These are phyloP conservation scores for Chionis minor DNA, from an alignment of 2,113 vertebrate species.

Conservation along the genomic window DNA sequence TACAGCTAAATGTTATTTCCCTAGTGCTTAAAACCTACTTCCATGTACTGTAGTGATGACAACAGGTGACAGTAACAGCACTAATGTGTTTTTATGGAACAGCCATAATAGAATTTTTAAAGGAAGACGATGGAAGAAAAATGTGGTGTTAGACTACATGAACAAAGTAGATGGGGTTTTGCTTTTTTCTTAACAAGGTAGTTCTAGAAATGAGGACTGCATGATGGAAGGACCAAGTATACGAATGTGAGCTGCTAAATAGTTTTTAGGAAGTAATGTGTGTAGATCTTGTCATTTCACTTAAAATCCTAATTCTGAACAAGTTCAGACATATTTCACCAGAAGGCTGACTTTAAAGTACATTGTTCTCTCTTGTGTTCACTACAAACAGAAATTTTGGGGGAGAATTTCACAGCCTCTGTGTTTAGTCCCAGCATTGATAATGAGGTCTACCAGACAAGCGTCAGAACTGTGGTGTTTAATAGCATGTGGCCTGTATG, in stretches of 20 bases:
- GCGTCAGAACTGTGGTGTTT: neutral
- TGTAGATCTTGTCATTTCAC: neutral
- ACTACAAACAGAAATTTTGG: neutral
- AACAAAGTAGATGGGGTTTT: neutral
- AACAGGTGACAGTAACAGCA: neutral
- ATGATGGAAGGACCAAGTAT: neutral
- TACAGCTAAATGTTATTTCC: neutral
- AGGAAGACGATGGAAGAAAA: neutral
- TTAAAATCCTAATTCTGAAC: neutral
- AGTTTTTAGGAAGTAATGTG: neutral
- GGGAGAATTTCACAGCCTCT: neutral
- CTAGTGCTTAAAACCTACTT: neutral
- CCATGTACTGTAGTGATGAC: rapidly evolving
- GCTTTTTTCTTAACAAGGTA: neutral
- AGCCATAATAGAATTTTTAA: neutral
- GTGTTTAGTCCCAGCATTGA: neutral
- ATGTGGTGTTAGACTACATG: rapidly evolving
- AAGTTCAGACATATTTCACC: neutral
- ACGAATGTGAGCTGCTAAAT: neutral
- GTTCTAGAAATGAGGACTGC: neutral
- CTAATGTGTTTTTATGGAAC: neutral
- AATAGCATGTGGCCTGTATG: neutral
- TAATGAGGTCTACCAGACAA: neutral
- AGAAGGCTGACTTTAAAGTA: neutral
- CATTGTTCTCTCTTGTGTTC: neutral